phyloP scores from a whole-genome alignment of 1,140 invertebrate genomes.

The Platorchestia sp. region DNA sequence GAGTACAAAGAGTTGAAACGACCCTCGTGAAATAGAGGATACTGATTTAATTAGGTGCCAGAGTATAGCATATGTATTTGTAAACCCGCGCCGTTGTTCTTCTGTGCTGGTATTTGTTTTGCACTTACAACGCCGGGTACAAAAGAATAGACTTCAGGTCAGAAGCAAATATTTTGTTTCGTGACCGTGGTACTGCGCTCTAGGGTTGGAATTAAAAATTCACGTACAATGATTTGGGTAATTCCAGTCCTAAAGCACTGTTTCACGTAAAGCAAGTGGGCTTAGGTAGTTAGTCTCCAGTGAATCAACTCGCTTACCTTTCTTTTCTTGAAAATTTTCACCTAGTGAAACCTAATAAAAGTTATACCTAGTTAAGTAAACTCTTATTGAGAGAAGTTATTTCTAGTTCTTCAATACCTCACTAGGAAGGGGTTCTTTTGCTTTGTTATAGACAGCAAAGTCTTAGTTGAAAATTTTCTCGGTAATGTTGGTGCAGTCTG shows the following conservation, averaged over 20 bases:
- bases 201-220: neutral
- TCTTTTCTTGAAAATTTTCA: neutral
- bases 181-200: neutral
- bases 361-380: neutral
- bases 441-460: neutral
- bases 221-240: neutral
- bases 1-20: neutral
- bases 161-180: neutral
- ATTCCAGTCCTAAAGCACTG: neutral
- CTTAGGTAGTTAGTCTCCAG: no score
- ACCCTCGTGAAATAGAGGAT: neutral
- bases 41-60: neutral
- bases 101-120: slow-evolving; percentile 1
- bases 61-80: neutral
- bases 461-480: neutral
- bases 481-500: neutral
- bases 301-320: neutral
- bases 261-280: no score
- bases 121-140: neutral
- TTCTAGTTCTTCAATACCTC: neutral
- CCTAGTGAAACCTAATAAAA: neutral
- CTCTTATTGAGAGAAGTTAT: neutral
- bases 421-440: neutral
- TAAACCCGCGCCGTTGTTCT: neutral
- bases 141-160: neutral